These are phyloP conservation scores for Leucosticte australis DNA, from an alignment of 2,113 vertebrate genomes.

Conservation along the genomic window DNA sequence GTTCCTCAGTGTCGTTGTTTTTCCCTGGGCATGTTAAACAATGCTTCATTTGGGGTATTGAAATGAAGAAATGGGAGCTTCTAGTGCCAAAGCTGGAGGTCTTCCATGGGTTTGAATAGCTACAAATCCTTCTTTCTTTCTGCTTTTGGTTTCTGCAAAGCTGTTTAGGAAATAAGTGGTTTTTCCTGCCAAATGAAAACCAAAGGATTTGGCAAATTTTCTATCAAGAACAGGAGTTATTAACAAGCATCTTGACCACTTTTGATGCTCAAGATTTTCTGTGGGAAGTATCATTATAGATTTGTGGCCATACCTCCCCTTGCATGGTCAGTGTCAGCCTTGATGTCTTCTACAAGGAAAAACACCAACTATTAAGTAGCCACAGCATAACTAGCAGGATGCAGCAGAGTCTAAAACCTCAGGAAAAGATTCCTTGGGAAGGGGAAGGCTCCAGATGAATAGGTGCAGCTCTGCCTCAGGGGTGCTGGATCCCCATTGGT, in stretches of 20 bases:
- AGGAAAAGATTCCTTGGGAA: neutral
- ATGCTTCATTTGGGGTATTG: slow-evolving; percentile 20
- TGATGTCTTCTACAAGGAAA: neutral
- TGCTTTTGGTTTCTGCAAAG: neutral
- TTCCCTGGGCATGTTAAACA: neutral
- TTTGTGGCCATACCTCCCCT: neutral
- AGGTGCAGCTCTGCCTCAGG: neutral
- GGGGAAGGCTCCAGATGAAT: neutral
- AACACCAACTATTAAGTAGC: neutral
- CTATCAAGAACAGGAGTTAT: neutral
- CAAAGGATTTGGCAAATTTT: neutral
- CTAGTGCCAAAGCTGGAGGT: neutral
- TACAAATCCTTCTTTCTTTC: neutral
- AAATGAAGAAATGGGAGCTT: slow-evolving; percentile 4
- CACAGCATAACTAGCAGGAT: neutral
- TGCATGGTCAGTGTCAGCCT: neutral
- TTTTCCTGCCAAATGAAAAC: slow-evolving; percentile 27
- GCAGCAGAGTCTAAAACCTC: neutral
- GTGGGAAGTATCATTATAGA: neutral
- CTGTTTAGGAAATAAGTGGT: neutral
- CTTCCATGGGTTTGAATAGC: slow-evolving; percentile 26
- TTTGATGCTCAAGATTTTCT: neutral
- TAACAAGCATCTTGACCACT: neutral
- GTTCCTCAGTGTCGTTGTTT: neutral
- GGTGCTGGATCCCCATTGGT: neutral